A percentile compares a stretch with the other conserved stretches of the same genome.
Conservation (phyloP, 2,888 invertebrate species). For the Zonitis immaculata region DNA sequence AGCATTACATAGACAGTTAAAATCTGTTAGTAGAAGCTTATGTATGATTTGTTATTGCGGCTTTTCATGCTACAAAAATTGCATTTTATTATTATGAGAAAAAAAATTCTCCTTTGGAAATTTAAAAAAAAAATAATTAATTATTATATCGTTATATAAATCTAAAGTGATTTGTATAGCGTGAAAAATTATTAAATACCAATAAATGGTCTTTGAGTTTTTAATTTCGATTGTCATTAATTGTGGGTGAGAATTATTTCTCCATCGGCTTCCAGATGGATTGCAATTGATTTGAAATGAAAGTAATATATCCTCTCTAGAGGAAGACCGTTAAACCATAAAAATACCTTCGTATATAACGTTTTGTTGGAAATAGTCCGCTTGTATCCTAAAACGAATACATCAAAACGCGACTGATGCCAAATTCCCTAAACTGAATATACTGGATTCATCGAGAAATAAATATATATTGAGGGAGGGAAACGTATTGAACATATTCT, state of each 20-base stretch:
- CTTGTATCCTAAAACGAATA: neutral
- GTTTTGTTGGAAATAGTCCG: constrained; percentile 17
- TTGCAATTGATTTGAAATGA: constrained; percentile 49
- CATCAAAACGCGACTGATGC: constrained; percentile 5
- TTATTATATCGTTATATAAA: constrained; percentile 4
- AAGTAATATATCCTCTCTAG: constrained; percentile 48
- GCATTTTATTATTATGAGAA: constrained; percentile 30
- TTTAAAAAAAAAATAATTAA: too few relatives aligned
- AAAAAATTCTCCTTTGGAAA: neutral
- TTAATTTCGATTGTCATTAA: constrained; percentile 49
- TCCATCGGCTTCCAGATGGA: constrained; percentile 33
- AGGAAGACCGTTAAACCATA: constrained; percentile 44
- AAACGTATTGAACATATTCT: too few relatives aligned
- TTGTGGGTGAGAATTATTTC: constrained; percentile 43
- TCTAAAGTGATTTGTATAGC: constrained; percentile 26
- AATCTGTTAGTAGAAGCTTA: constrained; percentile 50
- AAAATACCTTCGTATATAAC: constrained; percentile 45
- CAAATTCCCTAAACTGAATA: constrained; percentile 3
- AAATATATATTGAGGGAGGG: neutral
- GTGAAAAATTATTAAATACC: constrained; percentile 22
- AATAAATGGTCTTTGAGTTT: constrained; percentile 43
- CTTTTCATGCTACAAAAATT: constrained; percentile 31
- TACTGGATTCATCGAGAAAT: constrained; percentile 20
- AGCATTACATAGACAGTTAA: constrained; percentile 49
- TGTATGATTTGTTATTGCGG: constrained; percentile 50